A percentile compares a stretch with the other conserved stretches of the same genome.
Evolutionary conservation across 1,140 invertebrate genomes (phyloP).

Genomic region (Pachypsylla venusta): DNA sequence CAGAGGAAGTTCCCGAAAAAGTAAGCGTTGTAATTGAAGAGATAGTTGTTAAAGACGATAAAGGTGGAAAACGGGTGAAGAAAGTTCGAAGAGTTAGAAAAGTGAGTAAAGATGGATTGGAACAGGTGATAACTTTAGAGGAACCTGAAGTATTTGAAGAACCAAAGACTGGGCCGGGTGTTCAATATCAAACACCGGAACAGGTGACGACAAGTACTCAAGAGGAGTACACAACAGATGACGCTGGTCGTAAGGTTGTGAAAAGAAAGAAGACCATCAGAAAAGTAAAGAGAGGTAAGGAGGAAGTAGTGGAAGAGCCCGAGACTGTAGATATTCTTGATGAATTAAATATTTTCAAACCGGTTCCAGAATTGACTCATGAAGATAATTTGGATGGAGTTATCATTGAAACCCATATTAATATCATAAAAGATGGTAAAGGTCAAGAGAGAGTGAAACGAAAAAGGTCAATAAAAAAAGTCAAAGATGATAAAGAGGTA

Average conservation of each 20-base stretch:
- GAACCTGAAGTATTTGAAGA: slow-evolving; percentile 9
- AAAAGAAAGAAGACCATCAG: not conserved
- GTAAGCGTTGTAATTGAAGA: not conserved
- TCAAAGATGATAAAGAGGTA: not conserved
- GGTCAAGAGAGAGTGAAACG: not conserved
- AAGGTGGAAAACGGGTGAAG: slow-evolving; percentile 1
- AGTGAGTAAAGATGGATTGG: not conserved
- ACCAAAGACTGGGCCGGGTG: not conserved
- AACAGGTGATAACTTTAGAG: slow-evolving; percentile 3
- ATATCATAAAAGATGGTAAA: not conserved
- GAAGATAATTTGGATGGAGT: not conserved
- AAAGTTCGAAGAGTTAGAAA: not conserved
- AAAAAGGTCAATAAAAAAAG: not conserved
- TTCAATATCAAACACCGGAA: slow-evolving; percentile 2
- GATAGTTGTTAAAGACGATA: not conserved
- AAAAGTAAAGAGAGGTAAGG: not conserved
- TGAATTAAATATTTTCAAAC: not conserved
- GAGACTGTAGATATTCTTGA: not conserved
- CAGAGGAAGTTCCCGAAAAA: not conserved
- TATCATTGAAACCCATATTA: not conserved
- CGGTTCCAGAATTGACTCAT: not conserved
- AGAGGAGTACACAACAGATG: not conserved
- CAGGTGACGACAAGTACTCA: not conserved
- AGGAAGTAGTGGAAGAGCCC: not conserved
- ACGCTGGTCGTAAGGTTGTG: not conserved